phyloP scores from a whole-genome alignment of 1,140 invertebrate species.

The Chrysopa pallens region DNA sequence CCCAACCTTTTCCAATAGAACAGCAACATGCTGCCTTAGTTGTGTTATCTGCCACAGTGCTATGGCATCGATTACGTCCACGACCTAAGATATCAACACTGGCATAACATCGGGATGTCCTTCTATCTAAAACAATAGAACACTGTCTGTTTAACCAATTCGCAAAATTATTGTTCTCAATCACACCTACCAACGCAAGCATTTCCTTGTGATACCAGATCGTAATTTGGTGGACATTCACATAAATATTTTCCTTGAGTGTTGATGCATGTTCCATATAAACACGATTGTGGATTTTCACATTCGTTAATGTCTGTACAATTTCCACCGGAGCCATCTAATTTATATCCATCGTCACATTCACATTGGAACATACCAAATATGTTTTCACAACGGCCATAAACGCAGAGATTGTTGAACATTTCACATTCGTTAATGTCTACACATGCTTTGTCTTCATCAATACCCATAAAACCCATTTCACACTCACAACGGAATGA shows the following conservation, averaged over 20 bases:
- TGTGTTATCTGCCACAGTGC: conserved; percentile 39
- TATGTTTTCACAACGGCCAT: conserved; percentile 70
- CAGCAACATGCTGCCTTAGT: conserved; percentile 74
- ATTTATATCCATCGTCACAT: conserved; percentile 66
- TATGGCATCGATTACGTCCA: conserved; percentile 23
- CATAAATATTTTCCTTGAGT: conserved; percentile 65
- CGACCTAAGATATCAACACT: conserved; percentile 28
- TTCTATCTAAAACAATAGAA: conserved; percentile 37
- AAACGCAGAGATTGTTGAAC: conserved; percentile 74
- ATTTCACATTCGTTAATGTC: conserved; percentile 62
- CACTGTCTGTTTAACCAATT: not conserved
- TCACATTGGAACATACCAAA: conserved; percentile 77
- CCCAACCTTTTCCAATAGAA: conserved; percentile 70
- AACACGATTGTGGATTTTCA: conserved; percentile 40
- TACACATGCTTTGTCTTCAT: conserved; percentile 31
- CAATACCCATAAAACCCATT: conserved; percentile 58
- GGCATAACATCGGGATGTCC: conserved; percentile 61
- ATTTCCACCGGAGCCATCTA: conserved; percentile 45
- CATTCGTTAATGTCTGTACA: conserved; percentile 71
- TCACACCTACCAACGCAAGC: conserved; percentile 47
- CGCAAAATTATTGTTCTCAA: not conserved
- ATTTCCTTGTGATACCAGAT: conserved; percentile 48
- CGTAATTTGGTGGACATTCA: conserved; percentile 51
- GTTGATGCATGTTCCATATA: conserved; percentile 64
- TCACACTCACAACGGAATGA: conserved; percentile 74